phyloP scores from a whole-genome alignment of 2,797 vertebrate species.

The Scolopax rusticola region DNA sequence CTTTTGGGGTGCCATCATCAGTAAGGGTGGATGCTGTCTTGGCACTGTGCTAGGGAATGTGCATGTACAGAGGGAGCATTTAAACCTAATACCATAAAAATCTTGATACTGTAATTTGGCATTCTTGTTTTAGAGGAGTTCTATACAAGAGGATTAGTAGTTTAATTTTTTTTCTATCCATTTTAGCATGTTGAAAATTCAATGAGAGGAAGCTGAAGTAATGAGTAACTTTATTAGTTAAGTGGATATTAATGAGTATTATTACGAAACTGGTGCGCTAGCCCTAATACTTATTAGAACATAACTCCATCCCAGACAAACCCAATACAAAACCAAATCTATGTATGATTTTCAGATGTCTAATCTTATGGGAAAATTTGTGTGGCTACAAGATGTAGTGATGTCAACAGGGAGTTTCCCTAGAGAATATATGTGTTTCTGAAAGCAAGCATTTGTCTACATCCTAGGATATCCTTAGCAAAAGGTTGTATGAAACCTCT shows the following conservation, averaged over 20 bases:
- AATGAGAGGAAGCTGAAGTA: neutral
- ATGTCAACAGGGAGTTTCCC: neutral
- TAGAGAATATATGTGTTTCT: neutral
- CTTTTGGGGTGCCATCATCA: neutral
- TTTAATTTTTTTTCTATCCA: neutral
- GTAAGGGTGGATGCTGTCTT: neutral
- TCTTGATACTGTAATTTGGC: neutral
- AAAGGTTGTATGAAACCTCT: neutral
- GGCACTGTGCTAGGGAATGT: neutral
- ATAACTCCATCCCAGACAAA: neutral
- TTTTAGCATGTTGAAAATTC: neutral
- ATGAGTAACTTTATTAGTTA: neutral
- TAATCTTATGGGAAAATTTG: neutral
- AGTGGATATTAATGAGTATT: neutral
- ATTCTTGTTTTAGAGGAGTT: neutral
- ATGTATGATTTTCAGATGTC: neutral
- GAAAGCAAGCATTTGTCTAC: neutral
- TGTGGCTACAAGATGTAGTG: neutral
- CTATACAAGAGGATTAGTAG: neutral
- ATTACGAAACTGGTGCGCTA: neutral
- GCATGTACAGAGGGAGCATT: fast-evolving
- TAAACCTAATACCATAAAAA: neutral
- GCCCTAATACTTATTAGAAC: neutral
- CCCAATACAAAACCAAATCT: neutral
- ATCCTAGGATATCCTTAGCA: neutral